phyloP scores from a whole-genome alignment of 2,113 vertebrate genomes.

The Phalacrocorax aristotelis region DNA sequence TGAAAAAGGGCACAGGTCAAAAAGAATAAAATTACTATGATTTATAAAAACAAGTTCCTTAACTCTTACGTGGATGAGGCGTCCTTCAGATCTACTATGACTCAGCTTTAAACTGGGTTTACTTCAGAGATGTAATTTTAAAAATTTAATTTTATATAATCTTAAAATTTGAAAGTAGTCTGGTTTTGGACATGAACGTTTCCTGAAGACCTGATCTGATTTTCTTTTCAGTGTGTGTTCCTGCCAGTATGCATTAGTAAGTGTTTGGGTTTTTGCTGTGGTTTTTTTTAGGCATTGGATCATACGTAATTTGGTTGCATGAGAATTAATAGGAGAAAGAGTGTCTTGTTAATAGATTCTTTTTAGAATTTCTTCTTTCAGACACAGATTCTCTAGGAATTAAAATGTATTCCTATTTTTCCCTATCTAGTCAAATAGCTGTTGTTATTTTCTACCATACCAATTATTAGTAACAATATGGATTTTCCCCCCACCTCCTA shows the following conservation, averaged over 20 bases:
- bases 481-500: neutral
- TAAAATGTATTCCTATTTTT: neutral
- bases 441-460: neutral
- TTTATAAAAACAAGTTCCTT: neutral
- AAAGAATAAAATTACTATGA: neutral
- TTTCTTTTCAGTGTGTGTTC: neutral
- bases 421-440: neutral
- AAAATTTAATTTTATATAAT: neutral
- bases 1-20: neutral
- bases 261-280: neutral
- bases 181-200: accelerated
- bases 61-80: neutral
- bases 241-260: neutral
- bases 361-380: neutral
- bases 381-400: neutral
- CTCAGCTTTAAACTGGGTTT: neutral
- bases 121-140: neutral
- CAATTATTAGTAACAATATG: neutral
- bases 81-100: neutral
- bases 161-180: neutral
- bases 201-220: neutral
- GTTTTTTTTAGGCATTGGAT: neutral
- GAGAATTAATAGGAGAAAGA: neutral
- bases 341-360: neutral
- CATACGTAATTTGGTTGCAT: neutral